A percentile compares a stretch with the other conserved stretches of the same genome.
Evolutionary conservation across 2,888 invertebrate species (phyloP).

Genomic region (Vannuccia rotundouncinata): DNA sequence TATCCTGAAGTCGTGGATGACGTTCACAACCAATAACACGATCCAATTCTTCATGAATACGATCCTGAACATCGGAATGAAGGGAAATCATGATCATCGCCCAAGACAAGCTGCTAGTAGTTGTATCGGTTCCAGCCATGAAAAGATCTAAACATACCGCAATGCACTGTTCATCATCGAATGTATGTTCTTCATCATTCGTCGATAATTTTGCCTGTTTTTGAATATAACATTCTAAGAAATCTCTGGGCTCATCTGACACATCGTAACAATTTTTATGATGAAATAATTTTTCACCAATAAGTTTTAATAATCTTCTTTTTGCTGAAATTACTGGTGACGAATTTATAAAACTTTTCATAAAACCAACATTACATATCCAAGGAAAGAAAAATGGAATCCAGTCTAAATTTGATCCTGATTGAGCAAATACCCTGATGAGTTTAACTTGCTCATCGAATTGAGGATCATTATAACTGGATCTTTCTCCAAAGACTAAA

Average conservation of each 20-base stretch:
- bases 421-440: neutral
- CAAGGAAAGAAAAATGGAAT: slow-evolving; percentile 22
- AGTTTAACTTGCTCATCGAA: neutral
- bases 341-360: too few relatives aligned
- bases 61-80: slow-evolving; percentile 33
- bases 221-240: slow-evolving; percentile 28
- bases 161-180: slow-evolving; percentile 30
- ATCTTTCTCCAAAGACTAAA: slow-evolving; percentile 28
- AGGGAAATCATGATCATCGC: slow-evolving; percentile 24
- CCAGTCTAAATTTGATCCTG: neutral
- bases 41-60: slow-evolving; percentile 38
- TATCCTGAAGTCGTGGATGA: slow-evolving; percentile 22
- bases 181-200: neutral
- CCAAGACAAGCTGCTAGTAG: slow-evolving; percentile 35
- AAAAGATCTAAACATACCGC: slow-evolving; percentile 31
- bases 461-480: neutral
- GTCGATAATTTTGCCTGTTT: too few relatives aligned
- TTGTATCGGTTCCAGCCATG: slow-evolving; percentile 36
- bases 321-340: too few relatives aligned
- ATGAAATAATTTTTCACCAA: slow-evolving; percentile 2
- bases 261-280: slow-evolving; percentile 22
- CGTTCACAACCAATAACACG: slow-evolving; percentile 29
- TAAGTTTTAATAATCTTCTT: too few relatives aligned
- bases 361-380: neutral
- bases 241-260: slow-evolving; percentile 18